Base-by-base conservation (phyloP, 2,797 vertebrate genomes). In the Merluccius polli region DNA sequence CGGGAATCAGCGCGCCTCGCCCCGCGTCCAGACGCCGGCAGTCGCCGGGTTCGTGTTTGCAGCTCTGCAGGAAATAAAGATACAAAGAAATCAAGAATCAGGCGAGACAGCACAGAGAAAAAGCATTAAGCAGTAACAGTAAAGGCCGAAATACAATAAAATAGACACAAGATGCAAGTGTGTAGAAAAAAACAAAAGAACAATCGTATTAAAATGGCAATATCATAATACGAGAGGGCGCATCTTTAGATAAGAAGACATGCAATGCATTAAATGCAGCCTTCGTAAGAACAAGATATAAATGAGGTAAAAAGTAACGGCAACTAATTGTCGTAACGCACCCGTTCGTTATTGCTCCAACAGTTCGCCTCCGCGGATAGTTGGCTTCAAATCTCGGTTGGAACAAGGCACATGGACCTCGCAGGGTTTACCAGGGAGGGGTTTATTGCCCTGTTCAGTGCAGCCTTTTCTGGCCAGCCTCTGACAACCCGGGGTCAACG, bases 401-500 rank as follows among this genome's bases (percentile, higher is more conserved):
- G 79, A 90, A 82, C 83, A 78, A 83, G 82, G 77, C 84, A 77
- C 87, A 80, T 52, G 83, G 82, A 74, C 80, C 83, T 81, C 79
- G 78, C 81, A 85, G 81, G 87, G 82, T 87, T 83, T 81, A 84
- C 78, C 87, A 83, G 81, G 77, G 90, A 88, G 89, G 85, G 82
- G 83, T 85, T 44, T 72, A 52, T 21, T 32, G 8, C 41, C 30
- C 48, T 27, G 38, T 29, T 71, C 65, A 27, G 87, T 82, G 87
- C 85, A 84, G 83, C 83, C 77, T 86, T 87, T 86, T 87, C 86
- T 88, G 87, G 73, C 82, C 86, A 90, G 86, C 86, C 84, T 89
- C 85, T 88, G 88, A 82, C 85, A 89, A 88, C 86, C 83, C 77
- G 84, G 88, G 91, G 90, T 91, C 87, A 90, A 90, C 86, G 86